Evolutionary conservation across 2,888 invertebrate genomes (phyloP), one percentile per base, ranked within the genome.

Genomic region (Nomada ruficornis): DNA sequence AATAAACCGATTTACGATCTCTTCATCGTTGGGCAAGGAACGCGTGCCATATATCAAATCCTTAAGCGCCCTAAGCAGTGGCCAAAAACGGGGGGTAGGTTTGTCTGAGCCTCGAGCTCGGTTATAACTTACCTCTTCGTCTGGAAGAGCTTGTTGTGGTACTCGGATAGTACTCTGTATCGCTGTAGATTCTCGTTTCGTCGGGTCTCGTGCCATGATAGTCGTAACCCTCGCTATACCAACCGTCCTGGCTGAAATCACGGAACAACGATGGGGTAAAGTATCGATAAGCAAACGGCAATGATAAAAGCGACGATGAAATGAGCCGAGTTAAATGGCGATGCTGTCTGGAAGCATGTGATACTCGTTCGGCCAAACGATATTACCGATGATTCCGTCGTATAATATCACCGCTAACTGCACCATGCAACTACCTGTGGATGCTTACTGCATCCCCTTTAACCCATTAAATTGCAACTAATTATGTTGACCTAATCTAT

Each of bases 211-310:
- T 90, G 74, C 89, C 88, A 75, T 94, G 94, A 89, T 94, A 94
- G 82, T 94, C 94, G 84, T 94, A 94, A 75, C 95, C 94, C 89
- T 95, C 95, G 89, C 95, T 95, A 90, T 94, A 94, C 95, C 95
- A 95, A 73, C 94, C 94, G 79, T 95, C 95, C 93, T 95, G 95
- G 90, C 95, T 95, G 93, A 87, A 95, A 95, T 85, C 79, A 90
- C 83, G 85, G 86, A 76, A 83, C 11, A 60, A n/a, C 29, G 57
- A 65, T 87, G 60, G 78, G 67, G 50, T 57, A 47, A 62, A 42
- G 23, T 57, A 23, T 20, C 7, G 29, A 23, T 65, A 64, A 62
- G 20, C 13, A 63, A 11, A 60, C 2, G 29, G 57, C 55, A 23
- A 52, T 20, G 54, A 85, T 75, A 54, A 42, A 81, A 60, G 72